Evolutionary conservation across 2,113 vertebrate species (phyloP).

Genomic region (Colistium nudipinnis): DNA sequence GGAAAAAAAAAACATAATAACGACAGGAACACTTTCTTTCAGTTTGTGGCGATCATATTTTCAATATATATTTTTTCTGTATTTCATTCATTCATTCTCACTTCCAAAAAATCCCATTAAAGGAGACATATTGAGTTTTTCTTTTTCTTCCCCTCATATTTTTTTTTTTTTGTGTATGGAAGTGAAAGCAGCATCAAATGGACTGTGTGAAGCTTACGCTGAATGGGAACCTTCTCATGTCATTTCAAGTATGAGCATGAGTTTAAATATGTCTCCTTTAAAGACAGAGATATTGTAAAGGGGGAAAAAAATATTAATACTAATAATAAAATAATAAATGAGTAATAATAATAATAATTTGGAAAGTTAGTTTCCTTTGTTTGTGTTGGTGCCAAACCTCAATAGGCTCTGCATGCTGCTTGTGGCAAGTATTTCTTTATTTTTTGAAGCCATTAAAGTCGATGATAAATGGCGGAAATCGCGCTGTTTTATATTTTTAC

Average conservation of each 20-base stretch:
- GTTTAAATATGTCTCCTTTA: too few species aligned
- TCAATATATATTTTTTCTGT: neutral
- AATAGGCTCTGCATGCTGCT: slow-evolving; percentile 20
- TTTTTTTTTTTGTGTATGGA: too few species aligned
- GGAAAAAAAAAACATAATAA: neutral
- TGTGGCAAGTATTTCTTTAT: slow-evolving; percentile 11
- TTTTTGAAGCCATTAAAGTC: slow-evolving; percentile 20
- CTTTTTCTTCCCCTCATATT: too few species aligned
- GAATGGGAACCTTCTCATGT: too few species aligned
- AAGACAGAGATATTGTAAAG: too few species aligned
- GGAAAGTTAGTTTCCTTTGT: slow-evolving; percentile 14
- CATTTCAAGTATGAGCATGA: too few species aligned
- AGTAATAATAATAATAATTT: neutral
- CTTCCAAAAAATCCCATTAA: too few species aligned
- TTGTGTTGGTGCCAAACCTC: slow-evolving; percentile 11
- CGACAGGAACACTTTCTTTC: neutral
- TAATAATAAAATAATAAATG: neutral
- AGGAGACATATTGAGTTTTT: too few species aligned
- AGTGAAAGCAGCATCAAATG: too few species aligned
- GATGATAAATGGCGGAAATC: slow-evolving; percentile 69
- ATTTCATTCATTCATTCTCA: too few species aligned
- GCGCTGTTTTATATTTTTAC: slow-evolving; percentile 54
- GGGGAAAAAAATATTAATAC: too few species aligned
- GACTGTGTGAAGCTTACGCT: too few species aligned
- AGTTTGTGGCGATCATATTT: neutral